These are phyloP conservation scores for Lumbricus terrestris DNA, from an alignment of 2,888 invertebrate genomes.

Conservation along the genomic window DNA sequence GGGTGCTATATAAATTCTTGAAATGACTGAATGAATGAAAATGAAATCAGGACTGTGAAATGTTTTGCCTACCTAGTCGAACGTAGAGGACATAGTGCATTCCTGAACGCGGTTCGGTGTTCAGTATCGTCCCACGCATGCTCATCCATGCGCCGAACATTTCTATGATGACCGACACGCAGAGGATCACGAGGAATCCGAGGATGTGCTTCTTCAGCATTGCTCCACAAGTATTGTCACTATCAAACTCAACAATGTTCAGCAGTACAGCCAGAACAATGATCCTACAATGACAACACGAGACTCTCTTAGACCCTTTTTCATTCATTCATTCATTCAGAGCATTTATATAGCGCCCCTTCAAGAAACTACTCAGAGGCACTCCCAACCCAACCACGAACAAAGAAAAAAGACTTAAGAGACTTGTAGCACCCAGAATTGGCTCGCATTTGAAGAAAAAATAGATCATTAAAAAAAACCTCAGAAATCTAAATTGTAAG, in stretches of 20 bases:
- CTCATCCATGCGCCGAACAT: slow-evolving; percentile 73
- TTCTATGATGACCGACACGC: slow-evolving; percentile 66
- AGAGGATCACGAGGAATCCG: slow-evolving; percentile 67
- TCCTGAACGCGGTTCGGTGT: slow-evolving; percentile 71
- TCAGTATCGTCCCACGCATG: slow-evolving; percentile 76
- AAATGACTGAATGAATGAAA: no score
- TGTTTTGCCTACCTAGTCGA: slow-evolving; percentile 72
- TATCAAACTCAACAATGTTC: slow-evolving; percentile 64
- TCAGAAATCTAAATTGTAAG: no score
- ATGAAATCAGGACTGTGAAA: no score
- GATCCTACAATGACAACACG: slow-evolving; percentile 65
- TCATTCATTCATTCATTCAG: background rate
- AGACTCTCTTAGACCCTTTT: background rate
- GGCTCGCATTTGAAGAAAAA: background rate
- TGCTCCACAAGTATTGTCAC: slow-evolving; percentile 48
- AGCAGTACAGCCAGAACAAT: slow-evolving; percentile 66
- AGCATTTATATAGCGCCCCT: background rate
- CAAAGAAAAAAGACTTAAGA: no score
- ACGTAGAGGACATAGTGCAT: slow-evolving; percentile 79
- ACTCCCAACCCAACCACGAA: no score
- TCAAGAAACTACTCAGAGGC: no score
- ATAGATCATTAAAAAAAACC: no score
- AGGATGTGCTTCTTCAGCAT: slow-evolving; percentile 63
- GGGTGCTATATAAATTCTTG: no score
- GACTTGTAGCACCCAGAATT: no score